These are phyloP conservation scores for Diorhabda elongata DNA, from an alignment of 1,140 invertebrate species.

Conservation along the genomic window DNA sequence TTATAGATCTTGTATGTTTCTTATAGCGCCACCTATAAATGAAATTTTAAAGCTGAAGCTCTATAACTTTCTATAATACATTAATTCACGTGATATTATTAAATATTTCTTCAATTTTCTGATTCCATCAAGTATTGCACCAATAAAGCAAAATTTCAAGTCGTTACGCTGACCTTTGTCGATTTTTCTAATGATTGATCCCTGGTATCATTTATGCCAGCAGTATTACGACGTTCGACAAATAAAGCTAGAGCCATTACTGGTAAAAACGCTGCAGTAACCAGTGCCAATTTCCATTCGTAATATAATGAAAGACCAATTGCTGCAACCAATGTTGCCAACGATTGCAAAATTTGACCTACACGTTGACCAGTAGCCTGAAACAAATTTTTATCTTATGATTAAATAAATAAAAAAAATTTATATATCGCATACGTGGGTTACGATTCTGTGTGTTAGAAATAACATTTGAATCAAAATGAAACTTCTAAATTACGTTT, in stretches of 20 bases:
- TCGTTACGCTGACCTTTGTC: constrained; percentile 23
- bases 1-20: too few species aligned
- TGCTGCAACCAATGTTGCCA: constrained; percentile 68
- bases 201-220: constrained; percentile 53
- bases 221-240: constrained; percentile 54
- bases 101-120: too few species aligned
- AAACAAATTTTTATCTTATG: background rate
- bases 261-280: constrained; percentile 71
- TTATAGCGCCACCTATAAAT: too few species aligned
- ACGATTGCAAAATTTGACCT: constrained; percentile 69
- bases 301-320: constrained; percentile 69
- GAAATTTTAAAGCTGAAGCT: too few species aligned
- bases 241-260: constrained; percentile 72
- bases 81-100: too few species aligned
- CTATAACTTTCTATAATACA: too few species aligned
- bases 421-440: background rate
- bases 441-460: background rate
- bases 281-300: constrained; percentile 76
- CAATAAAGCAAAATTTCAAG: too few species aligned
- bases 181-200: constrained; percentile 48
- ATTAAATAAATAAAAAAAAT: too few species aligned
- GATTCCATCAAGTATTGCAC: too few species aligned
- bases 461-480: too few species aligned
- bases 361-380: constrained; percentile 43
- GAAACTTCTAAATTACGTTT: too few species aligned